A percentile compares a stretch with the other conserved stretches of the same genome.
Evolutionary conservation across 2,888 invertebrate species (phyloP).

Genomic region (Tachina grossa): DNA sequence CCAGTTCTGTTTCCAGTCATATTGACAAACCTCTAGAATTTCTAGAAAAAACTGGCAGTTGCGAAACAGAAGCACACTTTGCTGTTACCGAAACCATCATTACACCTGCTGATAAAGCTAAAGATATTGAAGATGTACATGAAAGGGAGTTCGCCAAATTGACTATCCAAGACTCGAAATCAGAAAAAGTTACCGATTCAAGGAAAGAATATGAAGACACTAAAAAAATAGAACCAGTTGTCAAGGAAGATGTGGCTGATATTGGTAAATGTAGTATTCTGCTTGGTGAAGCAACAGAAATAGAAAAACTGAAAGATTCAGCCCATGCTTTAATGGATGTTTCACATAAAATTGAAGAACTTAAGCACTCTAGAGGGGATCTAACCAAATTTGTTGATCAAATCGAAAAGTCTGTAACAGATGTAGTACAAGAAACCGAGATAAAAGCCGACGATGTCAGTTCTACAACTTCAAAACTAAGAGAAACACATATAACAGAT

Average conservation of each 20-base stretch:
- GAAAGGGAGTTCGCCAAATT: conserved; percentile 60
- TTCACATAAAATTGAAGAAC: conserved; percentile 59
- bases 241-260: neutral
- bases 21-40: neutral
- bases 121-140: conserved; percentile 15
- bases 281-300: conserved; percentile 55
- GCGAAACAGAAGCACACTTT: conserved; percentile 2
- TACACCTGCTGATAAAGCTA: conserved; percentile 75
- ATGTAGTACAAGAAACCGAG: conserved; percentile 6
- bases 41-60: neutral
- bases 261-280: neutral
- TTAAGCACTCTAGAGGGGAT: conserved; percentile 41
- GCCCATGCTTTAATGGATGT: conserved; percentile 45
- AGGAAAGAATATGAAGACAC: conserved; percentile 58
- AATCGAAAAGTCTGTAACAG: neutral
- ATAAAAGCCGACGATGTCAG: conserved; percentile 22
- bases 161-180: conserved; percentile 1
- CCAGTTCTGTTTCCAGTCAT: neutral
- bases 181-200: neutral
- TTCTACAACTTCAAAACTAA: conserved; percentile 85
- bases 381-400: neutral
- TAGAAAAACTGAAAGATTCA: conserved; percentile 62
- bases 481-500: conserved; percentile 90
- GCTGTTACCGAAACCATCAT: conserved; percentile 73
- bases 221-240: neutral